These are phyloP conservation scores for Lophotriccus pileatus DNA, from an alignment of 2,797 vertebrate species.

Conservation along the genomic window DNA sequence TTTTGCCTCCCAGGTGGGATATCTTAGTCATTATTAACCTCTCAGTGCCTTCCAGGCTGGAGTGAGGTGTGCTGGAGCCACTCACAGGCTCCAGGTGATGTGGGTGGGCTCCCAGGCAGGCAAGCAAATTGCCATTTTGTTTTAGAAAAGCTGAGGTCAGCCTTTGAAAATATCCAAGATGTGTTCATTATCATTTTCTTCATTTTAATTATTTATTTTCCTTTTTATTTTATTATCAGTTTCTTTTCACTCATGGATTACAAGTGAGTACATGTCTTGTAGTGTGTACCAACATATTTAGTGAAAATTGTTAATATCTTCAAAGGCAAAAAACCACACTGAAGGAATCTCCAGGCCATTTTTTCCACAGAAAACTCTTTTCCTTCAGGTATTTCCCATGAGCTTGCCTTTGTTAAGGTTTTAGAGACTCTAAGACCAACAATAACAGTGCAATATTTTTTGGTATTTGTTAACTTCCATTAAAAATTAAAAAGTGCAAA, in stretches of 20 bases:
- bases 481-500: background rate
- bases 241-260: background rate
- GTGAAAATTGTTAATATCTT: background rate
- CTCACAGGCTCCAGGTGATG: too few relatives aligned
- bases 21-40: too few relatives aligned
- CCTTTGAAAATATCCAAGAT: background rate
- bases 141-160: background rate
- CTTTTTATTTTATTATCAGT: too few relatives aligned
- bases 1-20: too few relatives aligned
- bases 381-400: background rate
- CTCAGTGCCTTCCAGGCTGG: too few relatives aligned
- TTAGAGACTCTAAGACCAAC: background rate
- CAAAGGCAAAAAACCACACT: background rate
- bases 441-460: fast-evolving
- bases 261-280: background rate
- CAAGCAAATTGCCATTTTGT: background rate
- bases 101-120: too few relatives aligned
- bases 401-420: background rate
- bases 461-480: background rate
- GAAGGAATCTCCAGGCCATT: background rate
- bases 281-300: background rate
- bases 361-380: background rate
- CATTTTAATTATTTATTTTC: too few relatives aligned
- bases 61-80: too few relatives aligned
- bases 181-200: too few relatives aligned